Evolutionary conservation across 2,113 vertebrate species (phyloP), one percentile per base, ranked within the genome.

Genomic region (Meriones unguiculatus): DNA sequence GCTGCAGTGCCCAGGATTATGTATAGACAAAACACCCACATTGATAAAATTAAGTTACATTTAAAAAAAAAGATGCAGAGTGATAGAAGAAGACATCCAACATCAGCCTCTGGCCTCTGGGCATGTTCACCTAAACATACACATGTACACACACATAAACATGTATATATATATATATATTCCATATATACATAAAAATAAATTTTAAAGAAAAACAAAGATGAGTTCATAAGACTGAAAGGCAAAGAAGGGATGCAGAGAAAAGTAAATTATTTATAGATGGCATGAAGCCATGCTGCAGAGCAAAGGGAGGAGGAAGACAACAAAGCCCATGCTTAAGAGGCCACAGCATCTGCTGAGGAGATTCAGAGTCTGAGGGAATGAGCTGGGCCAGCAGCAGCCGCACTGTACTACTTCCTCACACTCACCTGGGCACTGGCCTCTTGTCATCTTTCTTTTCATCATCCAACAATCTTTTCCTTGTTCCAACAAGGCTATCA

Each of bases 401-500:
- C 32, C 52, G 2, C 6, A 18, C 75, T 4, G 13, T 6, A 59
- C 0, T 38, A 7, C 77, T 11, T 70, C 64, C 85, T 70, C 62
- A 2, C 4, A 41, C 96, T 89, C 86, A 98, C 97, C 96, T 87
- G 90, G 14, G n/a, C 69, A 7, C 30, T 0, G 0, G 41, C 70
- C 90, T 89, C 90, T 20, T 7, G 85, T 62, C 59, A 7, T 0
- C 93, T 30, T 91, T 50, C 28, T 89, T 62, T 59, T 84, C 30
- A 7, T 38, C 32, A 32, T 20, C 84, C 95, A 96, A 14, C 95
- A 92, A 46, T 87, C 93, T 8, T 50, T 62, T 15, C 95, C 91
- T 91, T 95, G 93, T 28, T 98, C 97, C 93, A 97, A 5, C 0
- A 62, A 94, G 25, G 90, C 67, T 46, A 97, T 97, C 92, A 97